Evolutionary conservation across 1,140 invertebrate genomes (phyloP), one percentile per base, ranked within the genome.

Genomic region (Bicyclus anynana): DNA sequence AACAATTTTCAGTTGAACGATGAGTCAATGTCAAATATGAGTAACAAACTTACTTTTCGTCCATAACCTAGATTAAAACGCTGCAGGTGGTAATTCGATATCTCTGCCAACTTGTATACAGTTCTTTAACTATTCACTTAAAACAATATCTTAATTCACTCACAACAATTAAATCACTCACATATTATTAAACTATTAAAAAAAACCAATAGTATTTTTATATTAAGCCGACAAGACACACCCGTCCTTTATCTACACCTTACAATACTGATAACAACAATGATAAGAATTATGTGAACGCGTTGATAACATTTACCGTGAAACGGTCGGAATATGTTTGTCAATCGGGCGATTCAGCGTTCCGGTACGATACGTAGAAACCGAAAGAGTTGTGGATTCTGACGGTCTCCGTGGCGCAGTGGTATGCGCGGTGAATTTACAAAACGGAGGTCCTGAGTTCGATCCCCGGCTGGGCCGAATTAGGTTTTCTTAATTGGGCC

Each of bases 211-310:
- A n/a, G n/a, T n/a, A n/a, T n/a, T n/a, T n/a, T 14, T 16, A 2
- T 40, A 16, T 40, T 17, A 40, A 17, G 17, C 3, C 37, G 27
- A 56, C 47, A 13, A 1, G 54, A 16, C 54, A 56, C 54, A 42
- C 54, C 47, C 23, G 38, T 27, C 21, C 23, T 21, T 56, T 56
- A 56, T 56, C 54, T 40, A 20, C 12, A 33, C 38, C 38, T 29
- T 40, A 50, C 46, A 50, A 20, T 50, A 48, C n/a, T n/a, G n/a
- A n/a, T n/a, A n/a, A n/a, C n/a, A n/a, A n/a, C 16, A 14, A 4
- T 49, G 54, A 56, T 56, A 56, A 56, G 46, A 50, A 26, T 16
- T 46, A 56, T 52, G 50, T 13, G 37, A n/a, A 29, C n/a, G 17
- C 26, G 54, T 49, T 56, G 50, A 56, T 46, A 33, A 50, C 13